Evolutionary conservation across 2,797 vertebrate genomes (phyloP).

Genomic region (Malurus leucopterus): DNA sequence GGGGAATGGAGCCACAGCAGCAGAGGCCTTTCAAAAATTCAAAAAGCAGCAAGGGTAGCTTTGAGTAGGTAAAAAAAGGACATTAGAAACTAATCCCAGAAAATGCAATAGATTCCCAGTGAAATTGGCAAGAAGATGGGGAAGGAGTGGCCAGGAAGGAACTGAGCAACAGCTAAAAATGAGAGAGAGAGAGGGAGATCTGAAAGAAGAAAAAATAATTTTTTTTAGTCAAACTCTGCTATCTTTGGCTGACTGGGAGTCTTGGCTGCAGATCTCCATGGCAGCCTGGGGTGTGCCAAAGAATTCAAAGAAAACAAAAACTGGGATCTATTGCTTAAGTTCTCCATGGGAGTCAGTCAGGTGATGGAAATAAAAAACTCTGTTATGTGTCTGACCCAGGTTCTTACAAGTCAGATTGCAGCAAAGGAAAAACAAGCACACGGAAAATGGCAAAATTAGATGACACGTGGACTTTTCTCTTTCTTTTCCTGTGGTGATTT

Average conservation of each 20-base stretch:
- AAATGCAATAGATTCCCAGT: neutral
- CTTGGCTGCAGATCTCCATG: neutral
- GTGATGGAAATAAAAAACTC: slow-evolving; percentile 46
- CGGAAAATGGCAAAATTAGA: slow-evolving; percentile 26
- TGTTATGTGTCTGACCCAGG: slow-evolving; percentile 12
- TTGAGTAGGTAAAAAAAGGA: neutral
- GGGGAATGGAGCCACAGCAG: neutral
- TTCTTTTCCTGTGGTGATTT: slow-evolving; percentile 2
- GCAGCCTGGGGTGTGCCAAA: slow-evolving; percentile 27
- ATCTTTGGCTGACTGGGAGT: slow-evolving; percentile 34
- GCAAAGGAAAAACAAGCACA: slow-evolving; percentile 19
- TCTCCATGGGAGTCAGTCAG: slow-evolving; percentile 44
- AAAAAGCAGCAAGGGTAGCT: neutral
- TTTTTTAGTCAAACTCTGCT: slow-evolving; percentile 28
- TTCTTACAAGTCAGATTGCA: neutral
- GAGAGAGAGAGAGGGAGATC: neutral
- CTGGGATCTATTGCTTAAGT: slow-evolving; percentile 25
- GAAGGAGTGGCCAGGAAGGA: neutral
- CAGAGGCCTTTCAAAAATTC: neutral
- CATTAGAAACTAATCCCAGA: neutral
- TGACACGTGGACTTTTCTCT: neutral
- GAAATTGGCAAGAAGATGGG: neutral
- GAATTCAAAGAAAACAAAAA: slow-evolving; percentile 53
- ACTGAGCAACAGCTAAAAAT: slow-evolving; percentile 2
- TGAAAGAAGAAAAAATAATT: neutral